Evolutionary conservation across 2,797 vertebrate species (phyloP).

Genomic region (Tapirus indicus): DNA sequence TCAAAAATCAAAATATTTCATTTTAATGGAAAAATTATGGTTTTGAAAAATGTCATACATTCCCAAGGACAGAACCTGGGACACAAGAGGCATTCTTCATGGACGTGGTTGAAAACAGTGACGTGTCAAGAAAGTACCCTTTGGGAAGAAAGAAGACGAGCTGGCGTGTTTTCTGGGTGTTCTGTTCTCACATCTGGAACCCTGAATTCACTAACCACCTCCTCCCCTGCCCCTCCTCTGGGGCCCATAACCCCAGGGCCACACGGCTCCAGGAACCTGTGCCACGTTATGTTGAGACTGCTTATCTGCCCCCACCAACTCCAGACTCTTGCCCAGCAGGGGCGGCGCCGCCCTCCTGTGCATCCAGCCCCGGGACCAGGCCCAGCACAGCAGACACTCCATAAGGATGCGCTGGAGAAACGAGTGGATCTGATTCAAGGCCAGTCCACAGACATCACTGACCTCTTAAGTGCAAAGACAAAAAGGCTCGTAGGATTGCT

Average conservation of each 20-base stretch:
- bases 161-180: background rate
- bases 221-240: background rate
- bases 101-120: background rate
- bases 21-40: background rate
- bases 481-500: background rate
- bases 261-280: background rate
- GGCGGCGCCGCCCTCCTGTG: background rate
- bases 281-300: background rate
- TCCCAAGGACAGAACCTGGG: background rate
- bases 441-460: background rate
- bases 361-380: background rate
- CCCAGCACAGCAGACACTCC: accelerated
- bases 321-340: too few relatives aligned
- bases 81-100: background rate
- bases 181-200: background rate
- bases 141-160: background rate
- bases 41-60: slow-evolving; percentile 47
- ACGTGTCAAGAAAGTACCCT: background rate
- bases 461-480: too few relatives aligned
- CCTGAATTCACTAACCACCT: accelerated
- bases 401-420: background rate
- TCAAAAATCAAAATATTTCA: background rate
- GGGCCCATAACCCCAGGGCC: background rate
- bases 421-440: background rate
- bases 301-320: background rate